Evolutionary conservation across 2,888 invertebrate genomes (phyloP).

Genomic region (Cataglyphis albicans): DNA sequence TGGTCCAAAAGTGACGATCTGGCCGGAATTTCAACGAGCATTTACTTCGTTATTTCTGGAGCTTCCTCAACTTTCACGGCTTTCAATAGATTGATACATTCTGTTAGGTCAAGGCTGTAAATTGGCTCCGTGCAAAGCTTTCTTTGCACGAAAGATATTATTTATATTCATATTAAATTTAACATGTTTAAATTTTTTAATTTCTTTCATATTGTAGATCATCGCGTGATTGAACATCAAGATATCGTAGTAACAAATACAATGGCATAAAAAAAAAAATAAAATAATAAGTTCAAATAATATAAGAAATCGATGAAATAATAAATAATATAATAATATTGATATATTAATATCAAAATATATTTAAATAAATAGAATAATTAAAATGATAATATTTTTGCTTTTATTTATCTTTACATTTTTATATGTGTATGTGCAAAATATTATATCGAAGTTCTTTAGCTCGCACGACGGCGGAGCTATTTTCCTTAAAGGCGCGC

Average conservation of each 20-base stretch:
- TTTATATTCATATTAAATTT: neutral
- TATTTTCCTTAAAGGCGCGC: conserved; percentile 47
- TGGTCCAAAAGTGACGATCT: conserved; percentile 13
- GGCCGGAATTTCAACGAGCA: conserved; percentile 39
- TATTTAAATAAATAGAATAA: neutral
- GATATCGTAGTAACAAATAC: neutral
- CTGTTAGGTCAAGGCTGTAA: neutral
- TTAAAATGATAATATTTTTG: neutral
- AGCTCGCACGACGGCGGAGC: conserved; percentile 4
- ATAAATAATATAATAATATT: neutral
- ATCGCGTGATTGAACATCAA: neutral
- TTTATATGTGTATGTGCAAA: conserved; percentile 1
- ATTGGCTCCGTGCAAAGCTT: neutral
- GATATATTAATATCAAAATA: neutral
- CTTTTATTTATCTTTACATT: neutral
- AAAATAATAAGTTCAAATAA: neutral
- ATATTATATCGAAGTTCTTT: neutral
- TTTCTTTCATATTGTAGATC: neutral
- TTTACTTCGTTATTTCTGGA: conserved; percentile 17
- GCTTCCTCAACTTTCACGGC: neutral
- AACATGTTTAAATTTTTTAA: neutral
- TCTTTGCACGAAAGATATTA: neutral
- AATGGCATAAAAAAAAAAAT: neutral
- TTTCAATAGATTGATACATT: conserved; percentile 17
- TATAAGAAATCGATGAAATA: neutral